Evolutionary conservation across 2,888 invertebrate genomes (phyloP).

Genomic region (Spodoptera picta): DNA sequence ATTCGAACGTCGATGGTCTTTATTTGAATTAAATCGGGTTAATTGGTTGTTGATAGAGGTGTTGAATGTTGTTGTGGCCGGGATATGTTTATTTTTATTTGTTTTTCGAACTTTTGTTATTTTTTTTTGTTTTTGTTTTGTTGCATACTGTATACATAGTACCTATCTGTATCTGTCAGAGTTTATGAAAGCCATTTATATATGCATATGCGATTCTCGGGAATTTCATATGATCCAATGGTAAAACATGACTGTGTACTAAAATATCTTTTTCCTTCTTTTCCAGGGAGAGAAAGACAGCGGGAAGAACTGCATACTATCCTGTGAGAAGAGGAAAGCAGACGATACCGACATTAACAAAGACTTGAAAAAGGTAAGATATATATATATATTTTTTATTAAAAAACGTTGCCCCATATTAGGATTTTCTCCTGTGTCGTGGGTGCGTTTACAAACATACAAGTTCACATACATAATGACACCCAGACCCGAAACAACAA

Average conservation of each 20-base stretch:
- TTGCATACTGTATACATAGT: not conserved
- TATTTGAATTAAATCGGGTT: conserved; percentile 46
- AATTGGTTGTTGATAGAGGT: conserved; percentile 32
- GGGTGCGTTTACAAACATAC: no score
- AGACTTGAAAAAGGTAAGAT: conserved; percentile 94
- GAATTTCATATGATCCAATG: no score
- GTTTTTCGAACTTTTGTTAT: conserved; percentile 4
- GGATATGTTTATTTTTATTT: conserved; percentile 7
- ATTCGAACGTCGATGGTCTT: conserved; percentile 36
- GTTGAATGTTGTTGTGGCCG: conserved; percentile 4
- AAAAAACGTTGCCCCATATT: no score
- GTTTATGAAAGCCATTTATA: no score
- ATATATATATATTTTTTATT: no score
- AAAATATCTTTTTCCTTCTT: conserved; percentile 63
- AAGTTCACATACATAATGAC: no score
- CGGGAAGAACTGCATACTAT: conserved; percentile 89
- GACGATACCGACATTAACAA: conserved; percentile 94
- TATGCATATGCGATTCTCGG: no score
- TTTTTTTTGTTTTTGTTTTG: not conserved
- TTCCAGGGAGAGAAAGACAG: conserved; percentile 90
- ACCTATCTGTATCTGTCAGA: not conserved
- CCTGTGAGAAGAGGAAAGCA: conserved; percentile 94
- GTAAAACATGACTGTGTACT: no score
- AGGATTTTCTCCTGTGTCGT: no score
- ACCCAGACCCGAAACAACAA: no score